These are phyloP conservation scores for Hemistola chrysoprasaria DNA, from an alignment of 2,888 invertebrate genomes.

Conservation along the genomic window DNA sequence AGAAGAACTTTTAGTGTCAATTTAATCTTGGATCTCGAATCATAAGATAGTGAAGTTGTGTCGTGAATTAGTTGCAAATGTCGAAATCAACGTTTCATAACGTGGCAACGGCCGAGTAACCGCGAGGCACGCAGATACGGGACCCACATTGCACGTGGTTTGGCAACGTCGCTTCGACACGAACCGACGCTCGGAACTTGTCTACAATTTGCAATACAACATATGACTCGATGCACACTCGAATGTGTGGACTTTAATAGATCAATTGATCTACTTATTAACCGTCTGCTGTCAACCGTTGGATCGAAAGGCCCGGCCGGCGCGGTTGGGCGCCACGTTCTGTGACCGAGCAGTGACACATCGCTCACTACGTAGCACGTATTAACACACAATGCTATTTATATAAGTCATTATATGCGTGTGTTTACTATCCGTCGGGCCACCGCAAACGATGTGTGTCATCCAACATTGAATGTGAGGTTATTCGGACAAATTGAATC, in stretches of 20 bases:
- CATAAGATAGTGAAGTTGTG: not conserved
- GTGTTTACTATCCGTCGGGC: constrained; percentile 74
- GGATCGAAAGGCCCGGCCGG: constrained; percentile 41
- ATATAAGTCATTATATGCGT: constrained; percentile 65
- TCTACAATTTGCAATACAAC: constrained; percentile 42
- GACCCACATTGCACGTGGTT: constrained; percentile 47
- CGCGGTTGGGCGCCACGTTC: constrained; percentile 34
- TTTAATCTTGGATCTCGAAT: too few relatives aligned
- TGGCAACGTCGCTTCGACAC: constrained; percentile 62
- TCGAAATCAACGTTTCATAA: constrained; percentile 40
- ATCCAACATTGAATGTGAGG: constrained; percentile 68
- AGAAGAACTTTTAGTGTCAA: too few relatives aligned
- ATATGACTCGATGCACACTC: constrained; percentile 52
- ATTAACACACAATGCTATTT: constrained; percentile 75
- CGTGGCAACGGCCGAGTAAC: constrained; percentile 44
- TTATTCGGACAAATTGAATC: constrained; percentile 63
- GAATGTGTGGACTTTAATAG: constrained; percentile 52
- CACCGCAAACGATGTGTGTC: constrained; percentile 76
- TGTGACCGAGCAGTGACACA: constrained; percentile 64
- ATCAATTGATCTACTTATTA: constrained; percentile 46
- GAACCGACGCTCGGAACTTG: constrained; percentile 22
- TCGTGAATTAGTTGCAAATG: constrained; percentile 17
- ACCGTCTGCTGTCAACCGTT: constrained; percentile 53
- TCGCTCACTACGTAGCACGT: constrained; percentile 62
- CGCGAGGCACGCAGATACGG: constrained; percentile 35